Percentiles rank a stretch among this genome's conserved stretches.
phyloP scores from a whole-genome alignment of 1,140 invertebrate genomes.

The Lanistes nyassanus region DNA sequence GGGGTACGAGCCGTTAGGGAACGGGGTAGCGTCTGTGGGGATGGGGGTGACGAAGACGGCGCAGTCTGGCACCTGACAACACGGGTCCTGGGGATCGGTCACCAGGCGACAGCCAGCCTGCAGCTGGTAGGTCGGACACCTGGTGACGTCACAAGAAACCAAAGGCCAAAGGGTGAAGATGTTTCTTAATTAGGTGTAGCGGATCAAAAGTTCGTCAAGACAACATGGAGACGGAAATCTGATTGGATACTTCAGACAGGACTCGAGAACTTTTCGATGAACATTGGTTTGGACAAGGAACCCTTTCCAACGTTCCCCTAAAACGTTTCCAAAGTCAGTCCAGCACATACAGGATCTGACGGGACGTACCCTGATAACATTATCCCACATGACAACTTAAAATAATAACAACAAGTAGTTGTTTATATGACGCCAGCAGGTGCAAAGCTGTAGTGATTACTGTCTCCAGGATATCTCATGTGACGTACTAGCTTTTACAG shows the following conservation, averaged over 20 bases:
- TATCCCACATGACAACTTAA: no score
- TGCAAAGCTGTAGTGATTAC: no score
- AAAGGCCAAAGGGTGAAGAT: not conserved
- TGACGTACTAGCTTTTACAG: no score
- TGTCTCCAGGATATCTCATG: no score
- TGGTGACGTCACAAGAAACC: constrained; percentile 11
- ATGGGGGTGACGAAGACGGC: constrained; percentile 35
- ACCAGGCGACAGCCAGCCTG: constrained; percentile 45
- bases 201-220: not conserved
- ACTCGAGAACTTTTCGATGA: not conserved
- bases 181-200: not conserved
- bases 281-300: no score
- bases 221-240: not conserved
- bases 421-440: no score
- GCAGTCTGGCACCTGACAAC: constrained; percentile 53
- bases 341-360: no score
- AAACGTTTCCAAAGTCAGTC: no score
- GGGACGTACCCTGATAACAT: no score
- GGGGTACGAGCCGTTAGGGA: constrained; percentile 16
- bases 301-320: no score
- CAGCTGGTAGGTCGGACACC: constrained; percentile 44
- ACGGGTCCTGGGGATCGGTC: constrained; percentile 46
- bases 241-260: not conserved
- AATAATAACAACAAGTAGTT: no score
- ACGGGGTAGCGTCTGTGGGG: constrained; percentile 29